Base-by-base conservation (phyloP, 2,113 vertebrate species). In the Hypocryptadius cinnamomeus region DNA sequence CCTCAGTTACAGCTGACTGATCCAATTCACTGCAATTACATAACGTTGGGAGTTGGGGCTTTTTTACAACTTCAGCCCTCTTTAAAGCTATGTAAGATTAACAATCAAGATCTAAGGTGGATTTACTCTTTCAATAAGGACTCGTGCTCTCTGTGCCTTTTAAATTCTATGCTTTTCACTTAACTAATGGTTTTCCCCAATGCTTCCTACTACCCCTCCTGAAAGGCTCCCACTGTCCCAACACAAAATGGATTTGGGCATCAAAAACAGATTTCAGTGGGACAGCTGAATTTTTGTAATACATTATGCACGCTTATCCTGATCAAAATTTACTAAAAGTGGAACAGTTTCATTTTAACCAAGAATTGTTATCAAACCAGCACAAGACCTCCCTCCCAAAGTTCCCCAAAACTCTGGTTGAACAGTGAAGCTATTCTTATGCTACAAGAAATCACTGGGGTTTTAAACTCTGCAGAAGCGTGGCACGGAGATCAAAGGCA, bases 1-100 rank as follows among this genome's bases (percentile, higher is more conserved):
- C 99, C 96, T 99, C 99, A 69, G 99, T 99, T 78, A 98, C 98
- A 95, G 98, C 98, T 47, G 99, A 99, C 96, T 99, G 99, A 97
- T 99, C 99, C 96, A 99, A 98, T 76, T 99, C 99, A 78, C 99
- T 99, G 96, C 90, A 98, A 98, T 95, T 65, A 86, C 88, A 90
- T 82, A 95, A 97, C 8, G 54, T 79, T 91, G 22, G 54, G 45
- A 83, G 68, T 35, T 81, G 47, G 23, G 23, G 21, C 35, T 45
- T 80, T 87, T 57, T 68, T 25, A 81, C 45, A 64, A 91, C 42
- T 70, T 78, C 60, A 73, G 27, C 82, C 42, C 56, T 28, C 53
- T 40, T 73, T 50, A 45, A 76, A 79, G 79, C 61, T 10, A 61
- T 5, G 0, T 5, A 39, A 78, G 51, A 77, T 51, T 48, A 86